Base-by-base conservation (phyloP, 2,113 vertebrate species). In the Equus przewalskii region DNA sequence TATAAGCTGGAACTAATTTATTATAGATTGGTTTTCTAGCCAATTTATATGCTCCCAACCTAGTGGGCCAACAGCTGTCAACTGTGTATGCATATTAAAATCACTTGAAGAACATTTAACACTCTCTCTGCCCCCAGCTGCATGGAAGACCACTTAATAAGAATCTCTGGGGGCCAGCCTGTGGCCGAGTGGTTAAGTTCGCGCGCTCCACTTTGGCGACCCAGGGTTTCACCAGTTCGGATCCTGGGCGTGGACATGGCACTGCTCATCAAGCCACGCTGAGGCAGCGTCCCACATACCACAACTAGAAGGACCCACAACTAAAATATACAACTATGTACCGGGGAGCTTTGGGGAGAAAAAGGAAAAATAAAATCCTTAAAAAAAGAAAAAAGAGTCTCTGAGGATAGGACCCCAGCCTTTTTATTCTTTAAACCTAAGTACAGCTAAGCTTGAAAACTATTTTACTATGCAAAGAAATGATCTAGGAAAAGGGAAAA, bases 381-480 rank as follows among this genome's bases (percentile, higher is more conserved):
- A 41, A 41, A 41, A 41, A 41, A 41, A 41, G 3, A 41, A 41
- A 41, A 41, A 92, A 79, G 30, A 81, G 94, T 56, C 33, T 80
- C 26, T 73, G 44, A 96, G 11, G 11, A 7, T 56, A 24, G 30
- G 14, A 78, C 11, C 14, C 81, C 21, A 18, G 33, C 0, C 30
- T 92, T 64, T 96, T 44, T 49, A n/a, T 67, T 91, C 96, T 88
- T 72, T 6, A 64, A 73, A 67, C 36, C 18, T 1, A 60, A 19
- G 28, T 16, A 81, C 6, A 93, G 44, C 22, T 89, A 95, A 81
- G 46, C 91, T 79, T 89, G 36, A 70, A 80, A 88, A 65, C 6
- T 81, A 81, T 64, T 91, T 95, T 82, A 58, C 46, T 89, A 88
- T 67, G 33, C 65, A 97, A 19, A 91, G 7, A 92, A 89, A 79